Conservation (phyloP, 2,888 invertebrate species). For the Aphodius sticticus region DNA sequence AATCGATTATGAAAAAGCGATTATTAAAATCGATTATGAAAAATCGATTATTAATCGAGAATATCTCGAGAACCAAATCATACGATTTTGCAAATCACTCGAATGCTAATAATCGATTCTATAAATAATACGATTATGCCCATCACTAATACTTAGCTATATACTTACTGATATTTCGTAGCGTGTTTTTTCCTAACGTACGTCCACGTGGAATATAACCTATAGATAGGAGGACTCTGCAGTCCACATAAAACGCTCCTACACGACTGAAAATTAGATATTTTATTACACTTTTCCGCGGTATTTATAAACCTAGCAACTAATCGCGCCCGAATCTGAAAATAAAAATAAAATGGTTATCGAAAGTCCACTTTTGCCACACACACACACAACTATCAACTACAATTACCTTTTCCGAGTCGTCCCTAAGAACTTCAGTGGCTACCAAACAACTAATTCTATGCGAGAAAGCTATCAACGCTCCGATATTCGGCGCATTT, state of each 20-base stretch:
- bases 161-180: slow-evolving; percentile 62
- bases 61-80: too few relatives aligned
- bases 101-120: too few relatives aligned
- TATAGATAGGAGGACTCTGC: slow-evolving; percentile 64
- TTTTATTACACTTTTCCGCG: slow-evolving; percentile 63
- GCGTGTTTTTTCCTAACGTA: slow-evolving; percentile 62
- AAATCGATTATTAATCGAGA: too few relatives aligned
- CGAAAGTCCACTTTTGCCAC: not conserved
- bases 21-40: too few relatives aligned
- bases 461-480: slow-evolving; percentile 64
- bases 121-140: too few relatives aligned
- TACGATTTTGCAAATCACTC: too few relatives aligned
- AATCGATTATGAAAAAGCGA: too few relatives aligned
- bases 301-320: slow-evolving; percentile 64
- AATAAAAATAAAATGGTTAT: slow-evolving; percentile 19
- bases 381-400: slow-evolving; percentile 27
- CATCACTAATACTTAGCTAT: too few relatives aligned
- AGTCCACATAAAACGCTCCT: slow-evolving; percentile 63
- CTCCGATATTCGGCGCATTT: slow-evolving; percentile 63
- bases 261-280: slow-evolving; percentile 65
- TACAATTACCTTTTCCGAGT: slow-evolving; percentile 58
- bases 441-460: slow-evolving; percentile 62
- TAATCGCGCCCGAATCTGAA: slow-evolving; percentile 61
- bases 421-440: slow-evolving; percentile 61
- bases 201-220: slow-evolving; percentile 62